A percentile compares a stretch with the other conserved stretches of the same genome.
Conservation (phyloP, 2,797 vertebrate genomes). For the Scleropages formosus region DNA sequence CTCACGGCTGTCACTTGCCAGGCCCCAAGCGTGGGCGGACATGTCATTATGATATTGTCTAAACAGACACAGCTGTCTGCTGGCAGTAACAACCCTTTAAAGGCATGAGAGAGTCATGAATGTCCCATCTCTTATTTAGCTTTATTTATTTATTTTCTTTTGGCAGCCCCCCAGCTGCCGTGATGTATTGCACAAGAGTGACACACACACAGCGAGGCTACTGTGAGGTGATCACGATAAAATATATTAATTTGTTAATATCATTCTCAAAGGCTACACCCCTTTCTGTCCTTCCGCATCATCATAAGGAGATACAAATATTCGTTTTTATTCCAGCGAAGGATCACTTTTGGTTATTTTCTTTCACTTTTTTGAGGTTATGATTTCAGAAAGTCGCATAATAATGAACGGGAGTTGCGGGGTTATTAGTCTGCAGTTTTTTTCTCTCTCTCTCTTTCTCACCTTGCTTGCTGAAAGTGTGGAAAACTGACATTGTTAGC, state of each 20-base stretch:
- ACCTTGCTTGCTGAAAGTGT: constrained; percentile 25
- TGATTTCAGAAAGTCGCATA: constrained; percentile 29
- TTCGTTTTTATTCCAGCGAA: constrained; percentile 36
- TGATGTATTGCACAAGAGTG: constrained; percentile 36
- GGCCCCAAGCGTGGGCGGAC: constrained; percentile 54
- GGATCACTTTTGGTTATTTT: constrained; percentile 35
- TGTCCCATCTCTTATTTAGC: constrained; percentile 36
- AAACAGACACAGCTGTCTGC: constrained; percentile 66
- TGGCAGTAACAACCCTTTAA: constrained; percentile 52
- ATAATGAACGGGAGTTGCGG: constrained; percentile 45
- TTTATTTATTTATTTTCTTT: constrained; percentile 50
- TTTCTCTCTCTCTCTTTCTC: constrained; percentile 33
- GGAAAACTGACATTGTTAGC: constrained; percentile 72
- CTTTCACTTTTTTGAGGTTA: constrained; percentile 7
- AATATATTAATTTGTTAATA: constrained; percentile 45
- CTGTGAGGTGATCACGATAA: constrained; percentile 41
- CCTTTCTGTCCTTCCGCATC: constrained; percentile 31
- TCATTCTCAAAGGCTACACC: constrained; percentile 38
- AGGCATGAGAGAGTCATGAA: constrained; percentile 44
- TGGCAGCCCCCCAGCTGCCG: constrained; percentile 23
- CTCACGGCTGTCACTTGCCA: constrained; percentile 56
- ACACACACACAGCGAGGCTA: constrained; percentile 30
- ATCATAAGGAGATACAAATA: constrained; percentile 37
- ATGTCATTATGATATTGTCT: constrained; percentile 63
- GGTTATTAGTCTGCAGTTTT: constrained; percentile 52